A percentile compares a stretch with the other conserved stretches of the same genome.
These are phyloP conservation scores for Embiotoca jacksoni DNA, from an alignment of 2,113 vertebrate species.

Conservation along the genomic window DNA sequence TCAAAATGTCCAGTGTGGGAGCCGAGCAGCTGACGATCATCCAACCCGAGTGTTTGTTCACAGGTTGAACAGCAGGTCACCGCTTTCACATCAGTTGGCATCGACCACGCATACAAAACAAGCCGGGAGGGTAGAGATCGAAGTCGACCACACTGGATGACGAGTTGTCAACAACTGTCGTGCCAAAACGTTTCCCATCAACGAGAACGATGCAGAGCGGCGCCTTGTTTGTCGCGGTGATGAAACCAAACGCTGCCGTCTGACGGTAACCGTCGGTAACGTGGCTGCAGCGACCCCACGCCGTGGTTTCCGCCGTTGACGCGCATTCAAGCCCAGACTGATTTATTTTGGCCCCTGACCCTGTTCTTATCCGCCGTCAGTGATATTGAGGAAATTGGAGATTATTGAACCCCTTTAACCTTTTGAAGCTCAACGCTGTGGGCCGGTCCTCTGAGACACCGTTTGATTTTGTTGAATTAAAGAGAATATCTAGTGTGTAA, in stretches of 20 bases:
- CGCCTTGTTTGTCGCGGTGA: slow-evolving; percentile 16
- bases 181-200: slow-evolving; percentile 30
- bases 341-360: background rate
- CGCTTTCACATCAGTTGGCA: slow-evolving; percentile 49
- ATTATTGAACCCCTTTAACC: no score
- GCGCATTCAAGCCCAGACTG: background rate
- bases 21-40: background rate
- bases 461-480: no score
- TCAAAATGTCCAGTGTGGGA: background rate
- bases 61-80: slow-evolving; percentile 54
- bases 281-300: no score
- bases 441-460: no score
- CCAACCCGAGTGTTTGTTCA: background rate
- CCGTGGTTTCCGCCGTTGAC: background rate
- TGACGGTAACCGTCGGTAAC: background rate
- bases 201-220: background rate
- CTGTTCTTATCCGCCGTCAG: no score
- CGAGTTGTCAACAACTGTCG: slow-evolving; percentile 26
- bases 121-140: background rate
- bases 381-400: no score
- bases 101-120: slow-evolving; percentile 58
- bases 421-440: no score
- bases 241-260: slow-evolving; percentile 28
- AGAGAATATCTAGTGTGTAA: no score
- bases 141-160: slow-evolving; percentile 38